These are phyloP conservation scores for Penaeus vannamei DNA, from an alignment of 1,140 invertebrate species.

Conservation along the genomic window DNA sequence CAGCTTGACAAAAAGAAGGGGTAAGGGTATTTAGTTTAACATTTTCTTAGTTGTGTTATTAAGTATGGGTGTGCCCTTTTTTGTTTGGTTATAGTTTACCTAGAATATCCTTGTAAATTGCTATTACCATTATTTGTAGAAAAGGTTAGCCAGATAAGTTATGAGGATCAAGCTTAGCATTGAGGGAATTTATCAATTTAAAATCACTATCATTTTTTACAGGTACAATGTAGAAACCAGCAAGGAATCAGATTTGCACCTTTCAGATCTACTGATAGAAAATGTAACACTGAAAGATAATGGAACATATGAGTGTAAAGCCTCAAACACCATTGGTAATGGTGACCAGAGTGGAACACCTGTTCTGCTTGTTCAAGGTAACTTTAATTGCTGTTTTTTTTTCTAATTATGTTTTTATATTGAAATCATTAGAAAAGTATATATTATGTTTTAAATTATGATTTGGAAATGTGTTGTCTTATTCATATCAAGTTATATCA, in stretches of 20 bases:
- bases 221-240: slow-evolving; percentile 41
- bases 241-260: slow-evolving; percentile 51
- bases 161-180: background rate
- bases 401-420: no score
- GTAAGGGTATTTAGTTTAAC: background rate
- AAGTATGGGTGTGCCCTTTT: no score
- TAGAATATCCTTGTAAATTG: no score
- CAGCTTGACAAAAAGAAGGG: slow-evolving; percentile 48
- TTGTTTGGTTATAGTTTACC: no score
- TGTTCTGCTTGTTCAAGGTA: background rate
- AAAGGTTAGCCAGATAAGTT: no score
- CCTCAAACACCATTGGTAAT: slow-evolving; percentile 44
- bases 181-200: background rate
- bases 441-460: no score
- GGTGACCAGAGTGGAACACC: slow-evolving; percentile 40
- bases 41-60: background rate
- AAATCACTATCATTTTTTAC: background rate
- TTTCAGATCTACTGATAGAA: slow-evolving; percentile 54
- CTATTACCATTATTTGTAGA: no score
- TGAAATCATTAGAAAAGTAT: no score
- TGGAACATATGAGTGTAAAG: slow-evolving; percentile 55
- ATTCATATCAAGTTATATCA: no score
- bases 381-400: background rate
- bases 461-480: no score
- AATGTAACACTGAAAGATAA: slow-evolving; percentile 57